Percentiles rank a stretch among this genome's conserved stretches.
phyloP scores from a whole-genome alignment of 2,113 vertebrate genomes.

The Gymnocephalus cernua region DNA sequence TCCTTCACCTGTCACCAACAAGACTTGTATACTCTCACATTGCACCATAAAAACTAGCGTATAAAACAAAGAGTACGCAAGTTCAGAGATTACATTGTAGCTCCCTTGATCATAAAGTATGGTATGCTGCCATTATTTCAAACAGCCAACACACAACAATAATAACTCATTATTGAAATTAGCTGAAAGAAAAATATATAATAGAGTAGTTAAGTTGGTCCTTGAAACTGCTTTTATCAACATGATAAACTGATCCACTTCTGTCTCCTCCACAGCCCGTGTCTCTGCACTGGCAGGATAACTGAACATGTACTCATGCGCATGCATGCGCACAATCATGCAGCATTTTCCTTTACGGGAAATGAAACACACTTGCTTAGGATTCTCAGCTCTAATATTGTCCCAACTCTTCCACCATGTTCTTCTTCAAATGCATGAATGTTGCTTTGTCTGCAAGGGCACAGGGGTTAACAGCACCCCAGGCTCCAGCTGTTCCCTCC shows the following conservation, averaged over 20 bases:
- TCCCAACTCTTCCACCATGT: slow-evolving; percentile 23
- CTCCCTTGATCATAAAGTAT: slow-evolving; percentile 1
- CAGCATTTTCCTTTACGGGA: slow-evolving; percentile 41
- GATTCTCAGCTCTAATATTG: slow-evolving; percentile 12
- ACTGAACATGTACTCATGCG: slow-evolving; percentile 5
- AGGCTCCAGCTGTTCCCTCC: slow-evolving; percentile 12
- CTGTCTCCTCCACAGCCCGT: slow-evolving; percentile 24
- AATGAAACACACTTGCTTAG: slow-evolving; percentile 28
- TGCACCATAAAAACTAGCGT: not conserved
- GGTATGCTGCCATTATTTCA: not conserved
- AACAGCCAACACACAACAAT: slow-evolving; percentile 29
- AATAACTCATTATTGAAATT: slow-evolving; percentile 29
- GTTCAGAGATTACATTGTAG: not conserved
- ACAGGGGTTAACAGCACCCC: slow-evolving; percentile 12
- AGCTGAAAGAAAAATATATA: slow-evolving; percentile 29
- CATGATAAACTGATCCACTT: slow-evolving; percentile 73
- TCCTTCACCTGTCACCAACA: slow-evolving; percentile 3
- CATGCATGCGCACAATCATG: not conserved
- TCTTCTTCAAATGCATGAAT: slow-evolving; percentile 18
- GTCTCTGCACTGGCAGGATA: slow-evolving; percentile 18
- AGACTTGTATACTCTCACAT: slow-evolving; percentile 1
- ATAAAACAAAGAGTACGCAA: not conserved
- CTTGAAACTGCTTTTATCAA: slow-evolving; percentile 73
- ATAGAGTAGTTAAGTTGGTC: slow-evolving; percentile 15
- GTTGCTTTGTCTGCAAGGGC: slow-evolving; percentile 8